Base-by-base conservation (phyloP, 2,888 invertebrate species). In the Rhamphomyia laevipes region DNA sequence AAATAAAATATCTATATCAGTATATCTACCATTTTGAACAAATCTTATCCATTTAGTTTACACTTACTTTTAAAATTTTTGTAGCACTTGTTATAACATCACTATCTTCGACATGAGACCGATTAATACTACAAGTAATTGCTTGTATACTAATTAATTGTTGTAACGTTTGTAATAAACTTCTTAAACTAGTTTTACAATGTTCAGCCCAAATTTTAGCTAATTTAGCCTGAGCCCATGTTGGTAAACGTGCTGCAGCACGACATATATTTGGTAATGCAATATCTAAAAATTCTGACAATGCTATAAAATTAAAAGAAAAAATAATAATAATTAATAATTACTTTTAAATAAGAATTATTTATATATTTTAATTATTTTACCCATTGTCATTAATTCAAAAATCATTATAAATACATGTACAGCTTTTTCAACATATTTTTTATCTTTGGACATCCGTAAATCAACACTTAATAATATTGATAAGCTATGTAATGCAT, bases 141-240 rank as follows among this genome's bases (percentile, higher is more conserved):
- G 92, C 86, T 63, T 85, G 79, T 17, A 92, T 73, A 0, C 92
- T 91, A 55, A 94, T 86, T 42, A 93, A 75, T 64, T 93, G 92
- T 61, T 94, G 94, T 16, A 93, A 73, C 21, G 84, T 81, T 62
- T 87, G 82, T 51, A 89, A 65, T 45, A 88, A 77, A 56, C 76
- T 77, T 21, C 79, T 77, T 43, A 89, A 71, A 47, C 76, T 77
- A 31, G 75, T 75, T 56, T 77, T 77, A 60, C 80, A 80, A 57
- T 82, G 78, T 38, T 75, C 75, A 0, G 88, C 81, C 91, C 91
- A 92, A 13, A 85, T 78, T 2, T 81, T 75, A 0, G 88, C 90
- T 47, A 94, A 67, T 61, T 81, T 80, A 2, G 86, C 89, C 74
- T 91, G 89, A 16, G 81, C 84, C 61, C 69, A 56, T 43, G 86